phyloP scores from a whole-genome alignment of 2,113 vertebrate species.

The Baryphthengus martii region DNA sequence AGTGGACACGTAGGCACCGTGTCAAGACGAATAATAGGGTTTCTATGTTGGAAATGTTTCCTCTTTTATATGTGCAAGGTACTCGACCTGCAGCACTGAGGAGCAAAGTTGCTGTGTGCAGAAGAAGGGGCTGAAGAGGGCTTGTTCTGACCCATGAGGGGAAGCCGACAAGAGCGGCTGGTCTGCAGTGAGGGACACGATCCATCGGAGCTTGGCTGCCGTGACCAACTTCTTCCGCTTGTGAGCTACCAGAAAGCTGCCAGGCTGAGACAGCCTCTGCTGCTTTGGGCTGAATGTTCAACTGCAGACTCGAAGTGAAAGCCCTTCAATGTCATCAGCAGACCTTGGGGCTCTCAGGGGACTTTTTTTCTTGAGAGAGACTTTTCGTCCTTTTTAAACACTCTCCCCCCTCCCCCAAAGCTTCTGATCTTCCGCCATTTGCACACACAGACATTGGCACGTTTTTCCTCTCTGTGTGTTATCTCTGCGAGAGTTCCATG shows the following conservation, averaged over 20 bases:
- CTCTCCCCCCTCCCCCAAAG: neutral
- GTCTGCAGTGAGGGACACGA: neutral
- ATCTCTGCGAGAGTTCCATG: neutral
- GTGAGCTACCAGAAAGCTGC: neutral
- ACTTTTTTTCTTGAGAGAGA: rapidly evolving
- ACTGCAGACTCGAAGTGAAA: neutral
- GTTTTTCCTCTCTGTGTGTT: neutral
- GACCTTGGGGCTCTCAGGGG: neutral
- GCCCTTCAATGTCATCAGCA: neutral
- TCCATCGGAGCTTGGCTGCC: neutral
- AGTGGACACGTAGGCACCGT: neutral
- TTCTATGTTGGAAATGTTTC: neutral
- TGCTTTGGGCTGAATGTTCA: neutral
- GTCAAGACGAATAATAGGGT: neutral
- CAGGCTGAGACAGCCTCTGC: neutral
- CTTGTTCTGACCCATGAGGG: rapidly evolving
- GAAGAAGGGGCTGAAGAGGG: neutral
- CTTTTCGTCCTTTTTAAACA: neutral
- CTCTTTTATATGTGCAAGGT: neutral
- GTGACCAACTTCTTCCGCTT: neutral
- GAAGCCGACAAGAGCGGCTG: neutral
- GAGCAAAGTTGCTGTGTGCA: neutral
- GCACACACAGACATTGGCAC: neutral
- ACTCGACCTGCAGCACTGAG: neutral
- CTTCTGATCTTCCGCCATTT: neutral